Percentiles rank a stretch among this genome's conserved stretches.
Evolutionary conservation across 1,140 invertebrate genomes (phyloP).

Genomic region (Zelostemma sp.): DNA sequence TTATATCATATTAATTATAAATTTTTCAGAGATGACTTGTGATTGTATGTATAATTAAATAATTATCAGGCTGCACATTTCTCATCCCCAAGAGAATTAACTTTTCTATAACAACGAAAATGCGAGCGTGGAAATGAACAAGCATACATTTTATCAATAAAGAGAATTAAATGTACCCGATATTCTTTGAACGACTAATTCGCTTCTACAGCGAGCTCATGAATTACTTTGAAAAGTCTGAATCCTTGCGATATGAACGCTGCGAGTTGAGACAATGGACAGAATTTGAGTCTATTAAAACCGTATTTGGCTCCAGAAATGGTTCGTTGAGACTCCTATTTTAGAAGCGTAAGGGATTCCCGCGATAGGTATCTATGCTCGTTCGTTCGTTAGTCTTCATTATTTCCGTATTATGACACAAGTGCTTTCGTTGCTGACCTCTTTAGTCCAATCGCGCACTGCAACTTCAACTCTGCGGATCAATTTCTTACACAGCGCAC

Average conservation of each 20-base stretch:
- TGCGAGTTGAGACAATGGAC: slow-evolving; percentile 25
- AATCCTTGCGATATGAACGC: slow-evolving; percentile 18
- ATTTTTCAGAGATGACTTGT: no score
- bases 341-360: slow-evolving; percentile 24
- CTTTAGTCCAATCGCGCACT: slow-evolving; percentile 1
- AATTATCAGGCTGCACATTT: no score
- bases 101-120: no score
- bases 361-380: slow-evolving; percentile 22
- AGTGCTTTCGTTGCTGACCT: slow-evolving; percentile 25
- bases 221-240: slow-evolving; percentile 18
- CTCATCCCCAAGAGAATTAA: no score
- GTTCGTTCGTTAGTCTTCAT: slow-evolving; percentile 55
- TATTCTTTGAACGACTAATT: background rate
- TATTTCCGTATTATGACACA: slow-evolving; percentile 47
- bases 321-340: slow-evolving; percentile 25
- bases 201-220: slow-evolving; percentile 12
- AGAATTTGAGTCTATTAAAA: slow-evolving; percentile 36
- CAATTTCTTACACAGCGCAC: no score
- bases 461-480: background rate
- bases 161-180: background rate
- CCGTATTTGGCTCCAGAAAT: slow-evolving; percentile 27
- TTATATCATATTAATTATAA: no score
- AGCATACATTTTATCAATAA: background rate
- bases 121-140: no score
- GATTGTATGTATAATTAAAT: no score